Evolutionary conservation across 2,797 vertebrate genomes (phyloP), one percentile per base, ranked within the genome.

Genomic region (Champsocephalus esox): DNA sequence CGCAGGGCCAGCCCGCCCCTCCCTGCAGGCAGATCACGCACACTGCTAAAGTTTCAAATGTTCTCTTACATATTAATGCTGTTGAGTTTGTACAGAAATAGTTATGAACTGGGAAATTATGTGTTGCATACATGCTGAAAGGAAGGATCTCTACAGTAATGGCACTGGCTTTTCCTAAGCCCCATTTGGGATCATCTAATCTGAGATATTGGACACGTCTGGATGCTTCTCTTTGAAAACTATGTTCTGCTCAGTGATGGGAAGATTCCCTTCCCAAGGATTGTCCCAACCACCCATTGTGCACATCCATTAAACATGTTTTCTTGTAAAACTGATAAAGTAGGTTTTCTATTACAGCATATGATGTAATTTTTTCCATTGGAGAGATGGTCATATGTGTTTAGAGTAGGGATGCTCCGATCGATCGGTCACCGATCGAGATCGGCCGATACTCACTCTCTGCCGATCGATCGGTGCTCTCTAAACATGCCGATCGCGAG

Each of bases 181-280:
- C 45, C 43, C 19, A 32, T 67, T 74, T 64, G 16, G 46, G 32
- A 62, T 8, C 3, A 0, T 73, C 51, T 45, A 48, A 52, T 80
- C 46, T 16, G 46, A 12, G 43, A 63, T 57, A 32, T 12, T 68
- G 41, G 49, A 57, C 41, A 11, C 32, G 32, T 55, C 63, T 24
- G 24, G 45, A 74, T 62, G 48, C 9, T 73, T 60, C 13, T n/a
- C 51, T 70, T 49, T 75, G 21, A 63, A 66, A 67, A 54, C 70
- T 0, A 58, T 24, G 48, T 59, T 63, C 38, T 46, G 58, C 55
- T 73, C 45, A 58, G 28, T 57, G 19, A 64, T 66, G 34, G 9
- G 58, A 24, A 66, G 32, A 44, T 45, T 66, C 66, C 43, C 12
- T 17, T 2, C 0, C 34, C 12, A 66, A 3, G 16, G 16, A 55